These are phyloP conservation scores for Battus philenor DNA, from an alignment of 1,140 invertebrate genomes.

Conservation along the genomic window DNA sequence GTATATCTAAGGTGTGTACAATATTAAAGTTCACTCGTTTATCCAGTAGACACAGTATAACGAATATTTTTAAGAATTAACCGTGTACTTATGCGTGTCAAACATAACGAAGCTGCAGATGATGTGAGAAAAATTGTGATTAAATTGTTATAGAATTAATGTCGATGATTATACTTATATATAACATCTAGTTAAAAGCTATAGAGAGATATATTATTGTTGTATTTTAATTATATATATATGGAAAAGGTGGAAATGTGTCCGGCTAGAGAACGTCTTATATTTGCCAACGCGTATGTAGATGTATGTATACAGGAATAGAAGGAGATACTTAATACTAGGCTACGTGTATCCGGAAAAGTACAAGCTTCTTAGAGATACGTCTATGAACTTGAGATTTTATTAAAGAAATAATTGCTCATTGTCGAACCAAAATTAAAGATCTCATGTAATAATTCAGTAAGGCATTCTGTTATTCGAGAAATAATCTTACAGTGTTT, in stretches of 20 bases:
- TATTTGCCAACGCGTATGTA: constrained; percentile 52
- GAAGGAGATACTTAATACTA: constrained; percentile 41
- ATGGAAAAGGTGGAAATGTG: constrained; percentile 53
- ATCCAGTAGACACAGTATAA: constrained; percentile 52
- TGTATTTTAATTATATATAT: constrained; percentile 65
- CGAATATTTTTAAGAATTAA: constrained; percentile 69
- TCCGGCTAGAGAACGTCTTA: constrained; percentile 66
- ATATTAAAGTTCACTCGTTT: constrained; percentile 60
- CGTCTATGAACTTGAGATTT: constrained; percentile 37
- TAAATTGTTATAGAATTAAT: constrained; percentile 69
- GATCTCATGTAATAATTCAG: too few relatives aligned
- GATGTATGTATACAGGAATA: constrained; percentile 43
- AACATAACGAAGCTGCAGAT: constrained; percentile 53
- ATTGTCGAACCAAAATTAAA: constrained; percentile 68
- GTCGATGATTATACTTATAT: constrained; percentile 60
- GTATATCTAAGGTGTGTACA: constrained; percentile 58
- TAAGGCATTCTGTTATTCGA: too few relatives aligned
- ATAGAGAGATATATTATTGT: constrained; percentile 69
- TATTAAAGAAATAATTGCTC: constrained; percentile 64
- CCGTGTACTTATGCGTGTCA: constrained; percentile 58
- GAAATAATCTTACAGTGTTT: too few relatives aligned
- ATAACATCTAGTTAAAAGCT: constrained; percentile 64
- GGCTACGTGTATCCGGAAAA: constrained; percentile 35
- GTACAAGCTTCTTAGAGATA: constrained; percentile 48
- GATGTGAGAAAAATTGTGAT: constrained; percentile 67